Evolutionary conservation across 2,888 invertebrate genomes (phyloP), one percentile per base, ranked within the genome.

Genomic region (Leptarthrus brevirostris): DNA sequence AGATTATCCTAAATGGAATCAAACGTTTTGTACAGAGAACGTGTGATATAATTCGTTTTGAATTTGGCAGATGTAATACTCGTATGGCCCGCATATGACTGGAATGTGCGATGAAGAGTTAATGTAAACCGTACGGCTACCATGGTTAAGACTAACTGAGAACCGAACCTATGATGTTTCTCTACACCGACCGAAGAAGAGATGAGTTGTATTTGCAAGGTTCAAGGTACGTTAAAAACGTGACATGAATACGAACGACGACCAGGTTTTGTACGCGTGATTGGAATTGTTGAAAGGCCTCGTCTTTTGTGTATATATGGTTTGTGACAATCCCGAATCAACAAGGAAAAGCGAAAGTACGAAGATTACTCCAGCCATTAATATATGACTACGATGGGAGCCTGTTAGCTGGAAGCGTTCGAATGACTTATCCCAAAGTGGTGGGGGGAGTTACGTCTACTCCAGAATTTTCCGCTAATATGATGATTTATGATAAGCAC

Each of bases 21-120:
- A 66, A 49, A 36, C 30, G 40, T 47, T 66, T 66, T n/a, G 14
- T n/a, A 49, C n/a, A 24, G 24, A 18, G 18, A 49, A 30, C 66
- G 66, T 66, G 66, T 18, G 16, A 22, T 49, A 49, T 66, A 66
- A 66, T 66, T 66, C 66, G 49, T 66, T 66, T 66, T 49, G 66
- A 49, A 66, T 66, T 66, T 66, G 66, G 66, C 66, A 66, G 66
- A 66, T 66, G 66, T 66, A 66, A 66, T 49, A 49, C 66, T 66
- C 49, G 36, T 22, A 30, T 30, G 20, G 47, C 26, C 66, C 24
- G 12, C 26, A 66, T 66, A 66, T 26, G 66, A 66, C 66, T 18
- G 26, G 66, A 66, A 66, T 66, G n/a, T 20, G 18, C 24, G 47
- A 66, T 49, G 66, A 66, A 66, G 47, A 66, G 49, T 49, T 47